Evolutionary conservation across 2,797 vertebrate species (phyloP), one percentile per base, ranked within the genome.

Genomic region (Gambusia yucatana): DNA sequence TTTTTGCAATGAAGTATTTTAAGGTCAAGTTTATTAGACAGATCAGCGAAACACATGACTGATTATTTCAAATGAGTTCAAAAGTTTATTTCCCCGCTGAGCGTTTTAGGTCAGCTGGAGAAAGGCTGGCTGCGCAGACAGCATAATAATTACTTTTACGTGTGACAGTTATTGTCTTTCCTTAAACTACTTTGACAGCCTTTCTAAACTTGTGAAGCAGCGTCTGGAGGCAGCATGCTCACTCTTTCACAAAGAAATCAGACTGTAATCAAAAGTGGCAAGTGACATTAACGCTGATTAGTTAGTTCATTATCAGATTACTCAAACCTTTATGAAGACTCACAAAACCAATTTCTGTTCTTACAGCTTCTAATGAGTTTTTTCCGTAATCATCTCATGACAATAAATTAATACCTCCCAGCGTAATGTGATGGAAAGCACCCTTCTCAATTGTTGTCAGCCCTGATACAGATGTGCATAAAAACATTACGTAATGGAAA

Each of bases 11-110:
- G 30, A 3, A 81, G 33, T 2, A 16, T 10, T 75, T 87, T 72
- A 70, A 44, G 67, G 41, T 70, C 41, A 70, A 8, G 41, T n/a
- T 70, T n/a, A n/a, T 44, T 44, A 44, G 67, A 44, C 61, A 81
- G 77, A 83, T 75, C 76, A 76, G 3, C 77, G 82, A 87, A 89
- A 88, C 63, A 84, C 77, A 77, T 70, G 76, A 85, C 71, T 55
- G 81, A 86, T 71, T 78, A 78, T 84, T 87, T 87, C 81, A 87
- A 83, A 91, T 89, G 82, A 83, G 86, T 87, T 92, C 82, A 88
- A 82, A 87, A 82, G 83, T 89, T 81, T 72, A 6, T 86, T 88
- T 91, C 82, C 80, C 82, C 80, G 82, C 57, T 52, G 80, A 88
- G 88, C 80, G 73, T 84, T 78, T 76, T 80, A 80, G 75, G 77